Base-by-base conservation (phyloP, 2,888 invertebrate genomes). In the Parascotia fuliginaria region DNA sequence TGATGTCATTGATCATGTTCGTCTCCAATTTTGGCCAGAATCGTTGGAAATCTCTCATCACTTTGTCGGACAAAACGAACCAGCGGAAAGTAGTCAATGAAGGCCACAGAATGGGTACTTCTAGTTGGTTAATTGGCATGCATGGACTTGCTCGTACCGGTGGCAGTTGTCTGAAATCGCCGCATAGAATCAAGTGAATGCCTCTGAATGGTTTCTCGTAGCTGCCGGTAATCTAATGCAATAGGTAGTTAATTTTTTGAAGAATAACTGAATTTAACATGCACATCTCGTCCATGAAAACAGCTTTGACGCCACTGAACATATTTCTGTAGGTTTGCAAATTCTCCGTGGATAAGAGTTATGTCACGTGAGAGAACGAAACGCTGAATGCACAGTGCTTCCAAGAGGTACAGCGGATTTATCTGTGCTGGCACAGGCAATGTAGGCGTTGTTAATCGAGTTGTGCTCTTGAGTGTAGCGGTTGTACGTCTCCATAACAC, bases 401-500 rank as follows among this genome's bases (percentile, higher is more conserved):
- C 63, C 69, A 51, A 80, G 62, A 55, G 72, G 65, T 19, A 72
- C 67, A 50, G 77, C 75, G 34, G 80, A 75, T 62, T 76, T 75
- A 28, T 73, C 79, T 37, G 77, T 78, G 46, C 70, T 68, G 27
- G 76, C 77, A 66, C 75, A 78, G 13, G 70, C 60, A 42, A 82
- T 50, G 64, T 75, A 81, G 11, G 79, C 68, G 61, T 80, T 77
- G 63, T 61, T 71, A 42, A 59, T 40, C 31, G 65, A 66, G 63
- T 79, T 70, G 55, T 62, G 55, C 7, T 65, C 45, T n/a, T n/a
- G n/a, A 31, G 73, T 51, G 55, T 59, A 77, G 16, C 77, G 57
- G 40, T 81, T 79, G 52, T 77, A 77, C 34, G 69, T 79, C 55
- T 81, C 80, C 77, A 79, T 77, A 0, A 81, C 39, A 12, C 58